Evolutionary conservation across 2,797 vertebrate genomes (phyloP), one percentile per base, ranked within the genome.

Genomic region (Fratercula arctica): DNA sequence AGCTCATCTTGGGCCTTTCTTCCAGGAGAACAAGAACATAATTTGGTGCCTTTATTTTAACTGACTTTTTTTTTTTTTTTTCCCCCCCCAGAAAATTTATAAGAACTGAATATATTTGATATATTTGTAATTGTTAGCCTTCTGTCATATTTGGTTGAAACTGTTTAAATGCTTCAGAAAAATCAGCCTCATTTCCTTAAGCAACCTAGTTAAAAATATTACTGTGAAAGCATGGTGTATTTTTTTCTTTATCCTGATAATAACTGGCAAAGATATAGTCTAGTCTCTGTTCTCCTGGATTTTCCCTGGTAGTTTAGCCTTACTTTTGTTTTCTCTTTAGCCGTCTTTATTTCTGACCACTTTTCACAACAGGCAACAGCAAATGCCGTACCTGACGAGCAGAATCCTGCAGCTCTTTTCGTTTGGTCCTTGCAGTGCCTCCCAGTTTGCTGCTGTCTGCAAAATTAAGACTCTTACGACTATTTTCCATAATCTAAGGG

Each of bases 341-440:
- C 16, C 6, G 5, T 61, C 68, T 69, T 1, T 79, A 39, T 67
- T 66, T 83, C 57, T 63, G 29, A 37, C 3, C 5, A 41, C 8
- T 24, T 31, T 14, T 46, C 5, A 35, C 13, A 39, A 5, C 8
- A 12, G 24, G 4, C 16, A 28, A 12, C 9, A 45, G 25, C 2
- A 4, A 72, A 56, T 43, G 13, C 13, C 2, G 1, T 12, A 35
- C 6, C 24, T 51, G 17, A 5, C 23, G 14, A 66, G 37, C 3
- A 70, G 35, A 53, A 33, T 39, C 18, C 29, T 10, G 6, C 10
- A 57, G 31, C 5, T 21, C 15, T 48, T 64, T 80, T 39, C 8
- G 3, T 37, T 39, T 1, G 0, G 14, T 35, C 11, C 9, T 80
- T 74, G 19, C 9, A 69, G 5, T 8, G 7, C 10, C 11, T 89